Conservation (phyloP, 2,797 vertebrate species). For the Cryptoprocta ferox region DNA sequence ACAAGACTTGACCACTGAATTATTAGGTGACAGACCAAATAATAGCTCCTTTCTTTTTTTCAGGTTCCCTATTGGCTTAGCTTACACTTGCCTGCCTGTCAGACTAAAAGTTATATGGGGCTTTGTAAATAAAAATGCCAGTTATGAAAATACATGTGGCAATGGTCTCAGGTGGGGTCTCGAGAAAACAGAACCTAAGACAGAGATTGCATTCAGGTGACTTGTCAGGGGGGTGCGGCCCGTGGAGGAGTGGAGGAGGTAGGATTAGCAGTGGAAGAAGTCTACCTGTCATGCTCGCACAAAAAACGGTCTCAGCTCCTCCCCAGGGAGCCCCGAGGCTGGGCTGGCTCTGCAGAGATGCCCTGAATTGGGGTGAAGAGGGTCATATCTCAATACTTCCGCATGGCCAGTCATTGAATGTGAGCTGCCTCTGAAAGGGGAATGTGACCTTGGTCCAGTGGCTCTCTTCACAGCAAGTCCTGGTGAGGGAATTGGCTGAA, state of each 20-base stretch:
- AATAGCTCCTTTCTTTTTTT: background rate
- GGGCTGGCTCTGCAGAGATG: background rate
- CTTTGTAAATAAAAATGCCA: conserved; percentile 13
- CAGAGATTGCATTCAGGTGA: background rate
- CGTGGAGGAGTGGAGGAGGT: background rate
- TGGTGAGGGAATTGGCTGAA: background rate
- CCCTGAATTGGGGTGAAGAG: background rate
- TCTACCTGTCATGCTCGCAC: background rate
- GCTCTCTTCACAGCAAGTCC: background rate
- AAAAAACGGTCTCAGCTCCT: background rate
- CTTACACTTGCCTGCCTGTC: background rate
- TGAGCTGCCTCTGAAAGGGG: background rate
- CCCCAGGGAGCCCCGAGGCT: background rate
- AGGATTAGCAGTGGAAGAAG: background rate
- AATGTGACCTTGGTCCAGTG: background rate
- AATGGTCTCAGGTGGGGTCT: background rate
- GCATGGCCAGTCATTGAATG: background rate
- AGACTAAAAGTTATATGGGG: background rate
- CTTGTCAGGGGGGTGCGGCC: background rate
- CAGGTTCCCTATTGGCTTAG: background rate
- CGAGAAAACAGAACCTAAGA: background rate
- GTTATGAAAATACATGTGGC: background rate
- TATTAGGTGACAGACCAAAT: background rate
- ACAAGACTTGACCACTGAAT: background rate
- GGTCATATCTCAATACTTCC: background rate